Evolutionary conservation across 2,113 vertebrate genomes (phyloP), one percentile per base, ranked within the genome.

Genomic region (Apus apus): DNA sequence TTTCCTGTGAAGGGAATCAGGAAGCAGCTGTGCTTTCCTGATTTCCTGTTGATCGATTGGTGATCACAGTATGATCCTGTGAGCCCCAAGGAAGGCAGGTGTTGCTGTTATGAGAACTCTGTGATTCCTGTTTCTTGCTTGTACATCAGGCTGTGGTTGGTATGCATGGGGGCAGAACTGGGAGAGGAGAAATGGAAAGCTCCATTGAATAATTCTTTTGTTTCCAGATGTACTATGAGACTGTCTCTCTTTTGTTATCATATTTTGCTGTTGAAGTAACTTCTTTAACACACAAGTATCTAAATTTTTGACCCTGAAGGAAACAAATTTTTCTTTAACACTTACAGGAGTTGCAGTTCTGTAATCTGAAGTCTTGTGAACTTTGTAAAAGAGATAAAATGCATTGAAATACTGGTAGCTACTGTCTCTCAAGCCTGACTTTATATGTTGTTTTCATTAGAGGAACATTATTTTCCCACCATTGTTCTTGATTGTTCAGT

Each of bases 31-130:
- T 89, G 89, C 84, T 95, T 81, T 89, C 57, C 84, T 89, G 89
- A 93, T 96, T 96, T 96, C 95, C 94, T 97, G 94, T 94, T 92
- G 94, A 97, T 97, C 89, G 84, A 95, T 94, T 95, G 93, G 89
- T 96, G 96, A 97, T 97, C 95, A 82, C 74, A 54, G 30, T 54
- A 32, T 75, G 81, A 87, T 96, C 81, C 36, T 85, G 54, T 4
- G 30, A 95, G 91, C 58, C 89, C 66, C 50, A 53, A 84, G 91
- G 85, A 94, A 79, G 68, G 66, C 94, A 96, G 66, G 66, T 96
- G 91, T 93, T 96, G 48, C 74, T 84, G 70, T 94, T 82, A 61
- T 1, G 36, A 85, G 57, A 94, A 75, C 19, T 87, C 65, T 34
- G 20, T 58, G 65, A 53, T 94, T 93, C 45, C 50, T 76, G 82